Percentiles rank a stretch among this genome's conserved stretches.
phyloP scores from a whole-genome alignment of 2,797 vertebrate species.

The Falco peregrinus region DNA sequence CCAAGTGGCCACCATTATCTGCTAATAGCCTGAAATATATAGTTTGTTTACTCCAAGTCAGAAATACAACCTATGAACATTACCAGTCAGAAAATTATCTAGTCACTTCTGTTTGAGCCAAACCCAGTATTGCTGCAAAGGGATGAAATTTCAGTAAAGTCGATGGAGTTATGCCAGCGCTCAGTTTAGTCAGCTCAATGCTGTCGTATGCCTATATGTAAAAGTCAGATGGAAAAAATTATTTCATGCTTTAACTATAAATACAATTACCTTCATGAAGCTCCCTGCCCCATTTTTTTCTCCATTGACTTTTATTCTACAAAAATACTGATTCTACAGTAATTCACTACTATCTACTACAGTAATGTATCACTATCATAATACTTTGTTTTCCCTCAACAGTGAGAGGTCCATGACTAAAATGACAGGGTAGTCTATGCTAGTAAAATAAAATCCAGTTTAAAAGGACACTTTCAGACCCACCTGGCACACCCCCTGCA shows the following conservation, averaged over 20 bases:
- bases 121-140: slow-evolving; percentile 31
- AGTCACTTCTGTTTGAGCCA: slow-evolving; percentile 23
- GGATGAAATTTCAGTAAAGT: slow-evolving; percentile 66
- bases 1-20: background rate
- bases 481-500: background rate
- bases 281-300: background rate
- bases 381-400: background rate
- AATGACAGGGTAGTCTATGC: background rate
- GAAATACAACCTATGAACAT: slow-evolving; percentile 10
- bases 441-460: background rate
- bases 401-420: background rate
- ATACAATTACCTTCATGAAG: background rate
- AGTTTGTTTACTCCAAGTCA: slow-evolving; percentile 23
- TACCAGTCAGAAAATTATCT: slow-evolving; percentile 42
- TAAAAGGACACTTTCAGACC: background rate
- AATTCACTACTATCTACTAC: background rate
- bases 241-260: slow-evolving; percentile 43
- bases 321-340: background rate
- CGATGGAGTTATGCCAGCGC: slow-evolving; percentile 25
- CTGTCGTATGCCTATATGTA: background rate
- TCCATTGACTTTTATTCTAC: background rate
- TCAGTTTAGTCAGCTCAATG: slow-evolving; percentile 26
- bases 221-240: background rate
- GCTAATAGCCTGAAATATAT: slow-evolving; percentile 2
- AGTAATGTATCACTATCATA: background rate